Conservation (phyloP, 1,140 invertebrate species). For the Eupeodes corollae region DNA sequence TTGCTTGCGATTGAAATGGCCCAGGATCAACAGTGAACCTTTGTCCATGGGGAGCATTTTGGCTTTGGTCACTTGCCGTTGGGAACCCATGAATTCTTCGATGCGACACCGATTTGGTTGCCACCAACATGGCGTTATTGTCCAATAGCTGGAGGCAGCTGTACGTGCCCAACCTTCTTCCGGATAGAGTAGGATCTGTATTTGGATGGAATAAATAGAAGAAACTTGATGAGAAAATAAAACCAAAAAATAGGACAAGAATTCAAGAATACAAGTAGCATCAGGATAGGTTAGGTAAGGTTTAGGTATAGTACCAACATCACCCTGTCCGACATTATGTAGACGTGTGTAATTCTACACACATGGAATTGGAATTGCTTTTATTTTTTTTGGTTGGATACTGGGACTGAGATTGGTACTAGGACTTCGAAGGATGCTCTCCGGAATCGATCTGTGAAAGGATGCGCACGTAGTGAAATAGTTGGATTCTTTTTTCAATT, state of each 20-base stretch:
- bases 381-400: no score
- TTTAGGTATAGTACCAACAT: no score
- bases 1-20: conserved; percentile 61
- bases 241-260: background rate
- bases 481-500: no score
- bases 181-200: conserved; percentile 67
- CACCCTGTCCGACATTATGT: no score
- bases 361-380: no score
- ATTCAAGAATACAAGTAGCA: background rate
- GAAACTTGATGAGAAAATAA: background rate
- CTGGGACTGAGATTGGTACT: no score
- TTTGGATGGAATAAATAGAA: conserved; percentile 3
- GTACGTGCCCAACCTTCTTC: conserved; percentile 78
- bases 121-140: conserved; percentile 78
- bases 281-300: no score
- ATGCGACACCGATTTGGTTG: conserved; percentile 68
- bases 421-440: no score
- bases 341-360: no score
- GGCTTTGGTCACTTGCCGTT: conserved; percentile 64
- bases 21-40: conserved; percentile 65
- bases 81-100: conserved; percentile 67
- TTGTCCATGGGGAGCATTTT: conserved; percentile 67
- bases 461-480: no score
- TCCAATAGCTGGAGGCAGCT: conserved; percentile 74
- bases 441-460: no score